A percentile compares a stretch with the other conserved stretches of the same genome.
Evolutionary conservation across 2,888 invertebrate genomes (phyloP).

Genomic region (Zeuzera pyrina): DNA sequence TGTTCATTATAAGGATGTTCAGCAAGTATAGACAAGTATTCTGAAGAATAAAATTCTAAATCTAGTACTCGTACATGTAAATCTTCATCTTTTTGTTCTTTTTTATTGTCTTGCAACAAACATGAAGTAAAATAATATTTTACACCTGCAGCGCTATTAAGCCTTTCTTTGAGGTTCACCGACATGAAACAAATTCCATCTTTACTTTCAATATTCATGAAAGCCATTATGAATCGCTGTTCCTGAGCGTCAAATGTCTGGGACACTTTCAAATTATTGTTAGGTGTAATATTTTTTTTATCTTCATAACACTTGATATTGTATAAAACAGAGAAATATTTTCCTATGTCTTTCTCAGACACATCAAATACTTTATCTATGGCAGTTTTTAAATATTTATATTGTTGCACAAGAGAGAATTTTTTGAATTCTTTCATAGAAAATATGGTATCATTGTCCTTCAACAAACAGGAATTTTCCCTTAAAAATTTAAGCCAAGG

Average conservation of each 20-base stretch:
- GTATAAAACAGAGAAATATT: constrained; percentile 72
- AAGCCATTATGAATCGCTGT: constrained; percentile 65
- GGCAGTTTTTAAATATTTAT: constrained; percentile 77
- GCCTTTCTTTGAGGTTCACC: constrained; percentile 51
- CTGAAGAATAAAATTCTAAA: constrained; percentile 82
- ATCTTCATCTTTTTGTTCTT: constrained; percentile 23
- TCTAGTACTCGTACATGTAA: constrained; percentile 73
- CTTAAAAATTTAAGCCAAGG: constrained; percentile 84
- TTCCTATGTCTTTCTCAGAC: constrained; percentile 75
- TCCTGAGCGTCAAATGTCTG: constrained; percentile 63
- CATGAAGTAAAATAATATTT: constrained; percentile 68
- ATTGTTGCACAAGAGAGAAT: constrained; percentile 87
- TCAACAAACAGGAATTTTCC: constrained; percentile 80
- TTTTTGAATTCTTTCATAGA: constrained; percentile 82
- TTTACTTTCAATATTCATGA: constrained; percentile 51
- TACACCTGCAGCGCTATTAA: constrained; percentile 56
- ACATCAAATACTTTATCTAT: constrained; percentile 80
- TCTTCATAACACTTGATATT: constrained; percentile 66
- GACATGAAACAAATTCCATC: constrained; percentile 67
- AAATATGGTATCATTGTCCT: constrained; percentile 79
- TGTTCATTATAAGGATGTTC: constrained; percentile 64
- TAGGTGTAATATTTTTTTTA: constrained; percentile 25
- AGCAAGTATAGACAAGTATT: constrained; percentile 80
- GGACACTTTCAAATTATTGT: constrained; percentile 48
- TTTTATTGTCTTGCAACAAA: constrained; percentile 39